Percentiles rank a stretch among this genome's conserved stretches.
phyloP scores from a whole-genome alignment of 2,888 invertebrate genomes.

The Xestoiulus laeticollis region DNA sequence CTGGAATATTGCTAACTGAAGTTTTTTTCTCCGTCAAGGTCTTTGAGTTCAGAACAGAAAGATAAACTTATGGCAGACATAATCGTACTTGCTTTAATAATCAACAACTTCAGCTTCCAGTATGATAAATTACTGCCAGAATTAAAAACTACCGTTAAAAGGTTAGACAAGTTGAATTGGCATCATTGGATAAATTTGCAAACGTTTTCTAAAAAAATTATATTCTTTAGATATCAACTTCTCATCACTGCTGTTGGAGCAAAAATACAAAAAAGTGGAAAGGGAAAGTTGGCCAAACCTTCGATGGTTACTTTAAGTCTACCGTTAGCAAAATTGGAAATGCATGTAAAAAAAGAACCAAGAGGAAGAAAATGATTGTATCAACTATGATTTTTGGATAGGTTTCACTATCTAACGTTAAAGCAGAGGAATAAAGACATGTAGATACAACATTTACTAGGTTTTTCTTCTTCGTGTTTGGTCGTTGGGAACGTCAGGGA shows the following conservation, averaged over 20 bases:
- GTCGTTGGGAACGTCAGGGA: too few relatives aligned
- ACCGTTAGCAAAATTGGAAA: neutral
- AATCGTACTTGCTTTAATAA: conserved; percentile 25
- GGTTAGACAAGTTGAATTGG: neutral
- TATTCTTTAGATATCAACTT: conserved; percentile 25
- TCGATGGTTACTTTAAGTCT: neutral
- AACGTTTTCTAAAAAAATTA: neutral
- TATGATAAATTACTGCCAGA: conserved; percentile 2
- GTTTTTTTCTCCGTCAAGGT: neutral
- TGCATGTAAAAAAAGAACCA: neutral
- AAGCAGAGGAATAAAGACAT: neutral
- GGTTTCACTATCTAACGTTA: neutral
- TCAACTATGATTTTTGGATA: neutral
- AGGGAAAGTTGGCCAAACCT: neutral
- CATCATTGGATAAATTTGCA: neutral
- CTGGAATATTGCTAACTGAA: neutral
- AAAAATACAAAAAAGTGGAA: neutral
- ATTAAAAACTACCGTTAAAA: neutral
- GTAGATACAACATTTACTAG: neutral
- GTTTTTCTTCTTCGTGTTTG: neutral
- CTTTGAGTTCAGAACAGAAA: neutral
- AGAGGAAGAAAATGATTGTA: neutral
- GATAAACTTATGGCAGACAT: conserved; percentile 29
- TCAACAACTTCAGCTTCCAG: neutral
- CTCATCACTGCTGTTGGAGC: conserved; percentile 36